Conservation (phyloP, 1,140 invertebrate genomes). For the Aphis gossypii region DNA sequence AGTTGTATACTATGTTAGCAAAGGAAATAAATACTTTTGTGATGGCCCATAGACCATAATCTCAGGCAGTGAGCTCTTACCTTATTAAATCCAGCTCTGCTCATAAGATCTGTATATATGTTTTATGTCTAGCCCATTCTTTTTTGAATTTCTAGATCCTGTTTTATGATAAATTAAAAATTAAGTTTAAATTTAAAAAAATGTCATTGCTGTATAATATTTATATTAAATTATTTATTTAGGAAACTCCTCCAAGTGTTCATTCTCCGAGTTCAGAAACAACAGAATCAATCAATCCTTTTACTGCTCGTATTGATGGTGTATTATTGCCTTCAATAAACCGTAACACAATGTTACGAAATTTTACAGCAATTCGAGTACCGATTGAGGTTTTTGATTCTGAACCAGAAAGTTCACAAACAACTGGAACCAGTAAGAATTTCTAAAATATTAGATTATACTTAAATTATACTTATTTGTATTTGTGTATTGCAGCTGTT, state of each 20-base stretch:
- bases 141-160: not conserved
- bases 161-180: not conserved
- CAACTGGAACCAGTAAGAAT: not conserved
- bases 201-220: not conserved
- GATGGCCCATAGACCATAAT: not conserved
- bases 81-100: not conserved
- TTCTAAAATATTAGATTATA: not conserved
- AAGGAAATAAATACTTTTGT: not conserved
- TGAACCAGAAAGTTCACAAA: slow-evolving; percentile 1
- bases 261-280: slow-evolving; percentile 14
- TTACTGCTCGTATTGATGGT: slow-evolving; percentile 33
- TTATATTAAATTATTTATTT: not conserved
- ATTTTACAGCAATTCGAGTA: not conserved
- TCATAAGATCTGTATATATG: not conserved
- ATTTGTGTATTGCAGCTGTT: slow-evolving; percentile 11
- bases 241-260: slow-evolving; percentile 44
- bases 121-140: not conserved
- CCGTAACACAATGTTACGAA: not conserved
- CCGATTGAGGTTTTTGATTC: slow-evolving; percentile 12
- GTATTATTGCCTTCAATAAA: not conserved
- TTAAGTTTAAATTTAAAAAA: not conserved
- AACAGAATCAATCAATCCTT: not conserved
- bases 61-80: not conserved
- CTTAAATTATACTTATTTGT: not conserved
- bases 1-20: not conserved